Base-by-base conservation (phyloP, 2,113 vertebrate genomes). In the Anguilla japonica region DNA sequence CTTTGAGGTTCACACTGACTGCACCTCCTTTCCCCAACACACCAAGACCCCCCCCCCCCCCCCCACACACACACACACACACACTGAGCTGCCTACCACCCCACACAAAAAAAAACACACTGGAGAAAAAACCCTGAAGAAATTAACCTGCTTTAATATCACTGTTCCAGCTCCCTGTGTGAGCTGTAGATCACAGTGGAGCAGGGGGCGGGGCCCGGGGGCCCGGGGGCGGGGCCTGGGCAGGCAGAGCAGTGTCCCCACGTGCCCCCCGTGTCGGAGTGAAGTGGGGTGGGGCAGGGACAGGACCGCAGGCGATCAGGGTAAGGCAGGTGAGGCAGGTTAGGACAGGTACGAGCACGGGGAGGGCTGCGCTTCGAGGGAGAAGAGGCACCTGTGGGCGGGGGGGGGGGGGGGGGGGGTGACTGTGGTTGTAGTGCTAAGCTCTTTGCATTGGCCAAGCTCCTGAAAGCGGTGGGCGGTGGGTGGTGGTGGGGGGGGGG, bases 271-370 rank as follows among this genome's bases (percentile, higher is more conserved):
- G 75, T 15, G 75, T 29, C 29, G 7, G 75, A 40, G 75, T 79
- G 75, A 29, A 84, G 63, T 16, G 50, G 50, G 50, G 50, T 14
- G 50, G 50, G 50, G 50, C 50, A 9, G 50, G 13, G 50, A 53
- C 11, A 53, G 41, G 63, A 50, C 63, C 46, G 11, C 8, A 80
- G 50, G 84, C 29, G 15, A n/a, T n/a, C 34, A 41, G 34, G 56
- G 20, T 22, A 81, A 50, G 53, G 53, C 46, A 81, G 53, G 84
- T 81, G 39, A 18, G 34, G 50, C 78, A 81, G 39, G 84, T 81
- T 26, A 29, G 20, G 34, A 41, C 84, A 85, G 78, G 53, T 46
- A 60, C 60, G 20, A n/a, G 60, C 26, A 41, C 34, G 18, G 79
- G 20, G 29, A 1, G 79, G 34, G 13, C n/a, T 34, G 79, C 11